Conservation (phyloP, 2,888 invertebrate genomes). For the Nomada flava region DNA sequence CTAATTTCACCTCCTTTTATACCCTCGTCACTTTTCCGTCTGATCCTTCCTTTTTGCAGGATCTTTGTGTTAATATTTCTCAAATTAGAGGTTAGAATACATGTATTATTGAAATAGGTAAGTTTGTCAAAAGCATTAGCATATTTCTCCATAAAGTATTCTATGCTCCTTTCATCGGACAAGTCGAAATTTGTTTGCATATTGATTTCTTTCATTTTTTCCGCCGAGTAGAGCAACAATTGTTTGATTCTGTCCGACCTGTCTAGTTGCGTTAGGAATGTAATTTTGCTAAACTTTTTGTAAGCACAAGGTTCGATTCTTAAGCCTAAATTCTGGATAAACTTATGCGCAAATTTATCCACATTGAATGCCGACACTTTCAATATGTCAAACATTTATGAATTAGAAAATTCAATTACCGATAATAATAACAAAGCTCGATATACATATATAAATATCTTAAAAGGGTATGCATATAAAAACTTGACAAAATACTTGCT, state of each 20-base stretch:
- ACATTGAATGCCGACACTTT: conserved; percentile 41
- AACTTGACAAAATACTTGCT: conserved; percentile 33
- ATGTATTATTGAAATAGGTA: conserved; percentile 16
- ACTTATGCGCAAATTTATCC: conserved; percentile 59
- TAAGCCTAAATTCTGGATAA: conserved; percentile 57
- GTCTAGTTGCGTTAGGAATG: conserved; percentile 45
- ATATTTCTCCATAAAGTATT: conserved; percentile 53
- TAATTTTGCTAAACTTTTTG: conserved; percentile 32
- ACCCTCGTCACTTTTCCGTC: conserved; percentile 6
- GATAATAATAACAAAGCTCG: conserved; percentile 1
- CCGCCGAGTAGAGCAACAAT: conserved; percentile 8
- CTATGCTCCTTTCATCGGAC: conserved; percentile 28
- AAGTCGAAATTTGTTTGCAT: conserved; percentile 45
- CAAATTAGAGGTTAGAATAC: conserved; percentile 48
- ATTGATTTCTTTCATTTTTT: conserved; percentile 49
- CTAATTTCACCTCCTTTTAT: conserved; percentile 2
- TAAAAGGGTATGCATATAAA: conserved; percentile 15
- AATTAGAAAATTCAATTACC: neutral
- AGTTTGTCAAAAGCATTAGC: conserved; percentile 50
- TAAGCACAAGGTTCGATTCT: conserved; percentile 34
- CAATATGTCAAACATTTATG: conserved; percentile 47
- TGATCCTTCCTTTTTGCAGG: conserved; percentile 42
- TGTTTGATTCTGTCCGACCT: conserved; percentile 30
- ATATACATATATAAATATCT: conserved; percentile 14
- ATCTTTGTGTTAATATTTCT: conserved; percentile 63